Evolutionary conservation across 2,113 vertebrate genomes (phyloP).

Genomic region (Brachyhypopomus gauderio): DNA sequence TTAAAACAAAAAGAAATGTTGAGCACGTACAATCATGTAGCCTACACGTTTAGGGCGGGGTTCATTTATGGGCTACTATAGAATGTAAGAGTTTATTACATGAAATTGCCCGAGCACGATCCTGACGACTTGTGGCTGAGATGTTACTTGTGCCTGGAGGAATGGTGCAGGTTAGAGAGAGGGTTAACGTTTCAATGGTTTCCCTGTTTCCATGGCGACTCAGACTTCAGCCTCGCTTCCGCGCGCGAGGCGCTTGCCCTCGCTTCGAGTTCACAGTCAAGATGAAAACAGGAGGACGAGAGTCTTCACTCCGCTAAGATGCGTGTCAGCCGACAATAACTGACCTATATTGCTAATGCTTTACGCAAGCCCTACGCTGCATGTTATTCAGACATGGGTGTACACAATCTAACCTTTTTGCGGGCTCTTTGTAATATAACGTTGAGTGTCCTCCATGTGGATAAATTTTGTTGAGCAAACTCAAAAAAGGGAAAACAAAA

Average conservation of each 20-base stretch:
- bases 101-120: slow-evolving; percentile 39
- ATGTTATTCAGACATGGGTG: slow-evolving; percentile 9
- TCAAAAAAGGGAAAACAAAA: background rate
- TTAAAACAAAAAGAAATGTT: background rate
- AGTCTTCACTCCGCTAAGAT: slow-evolving; percentile 32
- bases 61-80: background rate
- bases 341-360: slow-evolving; percentile 26
- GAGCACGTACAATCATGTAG: background rate
- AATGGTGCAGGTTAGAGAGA: slow-evolving; percentile 44
- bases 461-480: background rate
- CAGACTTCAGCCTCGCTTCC: slow-evolving; percentile 51
- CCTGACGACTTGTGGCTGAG: slow-evolving; percentile 36
- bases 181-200: slow-evolving; percentile 55
- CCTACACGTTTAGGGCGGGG: background rate
- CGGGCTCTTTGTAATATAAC: background rate
- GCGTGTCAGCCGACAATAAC: slow-evolving; percentile 40
- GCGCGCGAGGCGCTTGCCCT: slow-evolving; percentile 38
- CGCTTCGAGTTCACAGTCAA: slow-evolving; percentile 52
- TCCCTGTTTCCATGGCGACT: slow-evolving; percentile 65
- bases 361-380: background rate
- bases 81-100: slow-evolving; percentile 4
- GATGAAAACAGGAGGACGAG: slow-evolving; percentile 49
- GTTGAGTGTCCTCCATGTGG: background rate
- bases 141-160: slow-evolving; percentile 47
- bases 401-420: background rate